Evolutionary conservation across 2,888 invertebrate species (phyloP), one percentile per base, ranked within the genome.

Genomic region (Eurytoma adleriae): DNA sequence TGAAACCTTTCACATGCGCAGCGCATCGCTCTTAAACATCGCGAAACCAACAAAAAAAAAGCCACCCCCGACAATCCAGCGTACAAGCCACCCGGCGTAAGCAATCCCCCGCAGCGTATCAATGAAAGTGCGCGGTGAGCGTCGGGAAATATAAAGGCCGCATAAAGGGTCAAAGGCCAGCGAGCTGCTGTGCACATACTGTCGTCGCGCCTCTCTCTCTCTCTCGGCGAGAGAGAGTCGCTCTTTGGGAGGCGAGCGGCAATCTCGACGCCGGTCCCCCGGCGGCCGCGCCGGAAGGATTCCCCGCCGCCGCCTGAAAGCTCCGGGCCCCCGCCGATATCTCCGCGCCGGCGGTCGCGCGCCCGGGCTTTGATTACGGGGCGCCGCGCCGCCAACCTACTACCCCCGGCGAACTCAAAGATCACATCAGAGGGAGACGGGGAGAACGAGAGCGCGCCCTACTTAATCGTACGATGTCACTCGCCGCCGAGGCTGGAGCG

Each of bases 401-500:
- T 12, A 14, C 48, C 50, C 16, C 12, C 68, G 27, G 48, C 18
- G 24, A 59, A 62, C 30, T 69, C 61, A 54, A 61, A 69, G 76
- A 69, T 61, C 62, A 62, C 69, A 69, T 69, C 77, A 70, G 62
- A 76, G 13, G 27, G 3, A 13, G 20, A 7, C 16, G 50, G 16
- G 54, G 20, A 7, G 2, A 0, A 4, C 0, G 57, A 40, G 30
- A 18, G 20, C 57, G 14, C n/a, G 73, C 12, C 56, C 64, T 66
- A 73, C 73, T 73, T 73, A 66, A 73, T 73, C 73, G 40, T 40
- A n/a, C 64, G 64, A 56, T 66, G 54, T 71, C 71, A 18, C 27
- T n/a, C 20, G 20, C 57, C 3, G 13, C 5, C n/a, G 2, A 10
- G 30, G 30, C 30, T 3, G 30, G 30, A 30, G 2, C 30, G 30